Conservation (phyloP, 2,888 invertebrate genomes). For the Athripsodes cinereus region DNA sequence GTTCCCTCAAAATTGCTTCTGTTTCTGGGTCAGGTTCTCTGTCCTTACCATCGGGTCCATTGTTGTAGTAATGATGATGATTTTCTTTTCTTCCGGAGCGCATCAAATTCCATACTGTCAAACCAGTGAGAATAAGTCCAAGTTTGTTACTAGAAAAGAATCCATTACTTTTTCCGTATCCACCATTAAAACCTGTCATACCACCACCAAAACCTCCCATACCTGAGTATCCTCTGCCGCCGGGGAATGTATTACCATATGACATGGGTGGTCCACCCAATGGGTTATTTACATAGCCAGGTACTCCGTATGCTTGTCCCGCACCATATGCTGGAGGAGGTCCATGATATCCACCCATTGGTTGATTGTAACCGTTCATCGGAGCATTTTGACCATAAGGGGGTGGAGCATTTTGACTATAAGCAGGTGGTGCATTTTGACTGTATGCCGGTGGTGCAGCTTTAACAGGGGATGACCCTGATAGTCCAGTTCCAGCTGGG, state of each 20-base stretch:
- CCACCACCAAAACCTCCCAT: constrained; percentile 34
- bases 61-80: constrained; percentile 47
- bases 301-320: constrained; percentile 29
- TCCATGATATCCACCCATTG: constrained; percentile 13
- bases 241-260: constrained; percentile 21
- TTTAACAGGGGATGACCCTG: constrained; percentile 5
- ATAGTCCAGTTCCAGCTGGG: constrained; percentile 5
- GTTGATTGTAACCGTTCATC: constrained; percentile 4
- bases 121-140: constrained; percentile 45
- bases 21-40: constrained; percentile 43
- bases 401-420: constrained; percentile 9
- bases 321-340: constrained; percentile 26
- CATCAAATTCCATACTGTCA: constrained; percentile 49
- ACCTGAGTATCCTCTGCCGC: constrained; percentile 34
- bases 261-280: constrained; percentile 11
- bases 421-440: constrained; percentile 6
- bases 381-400: constrained; percentile 13
- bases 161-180: constrained; percentile 46
- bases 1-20: constrained; percentile 36
- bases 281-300: constrained; percentile 18
- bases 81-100: constrained; percentile 42
- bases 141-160: constrained; percentile 24
- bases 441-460: background rate
- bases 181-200: constrained; percentile 39
- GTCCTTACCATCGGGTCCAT: constrained; percentile 35